Evolutionary conservation across 2,113 vertebrate species (phyloP), one percentile per base, ranked within the genome.

Genomic region (Bothrops jararaca): DNA sequence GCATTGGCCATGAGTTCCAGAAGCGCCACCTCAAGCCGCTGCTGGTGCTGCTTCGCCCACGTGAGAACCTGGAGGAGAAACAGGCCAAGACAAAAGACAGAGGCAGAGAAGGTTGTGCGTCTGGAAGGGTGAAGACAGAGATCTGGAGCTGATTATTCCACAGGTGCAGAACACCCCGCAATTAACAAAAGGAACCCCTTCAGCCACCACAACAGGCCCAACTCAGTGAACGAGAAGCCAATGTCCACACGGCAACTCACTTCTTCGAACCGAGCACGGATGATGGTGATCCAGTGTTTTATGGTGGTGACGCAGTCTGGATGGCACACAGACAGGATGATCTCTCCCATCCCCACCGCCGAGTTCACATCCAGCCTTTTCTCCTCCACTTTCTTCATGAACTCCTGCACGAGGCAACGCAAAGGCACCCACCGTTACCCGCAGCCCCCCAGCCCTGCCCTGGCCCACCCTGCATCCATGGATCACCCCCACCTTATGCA

Each of bases 261-360:
- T 98, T 99, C 99, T 96, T 99, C 99, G 0, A 99, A 99, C 92
- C 99, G 98, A 9, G 99, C 99, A 3, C 99, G 96, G 97, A 99
- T 99, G 97, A 99, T 99, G 95, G 99, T 99, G 98, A 99, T 99
- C 99, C 99, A 99, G 98, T 99, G 99, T 92, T 99, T 99, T 97
- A 99, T 98, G 74, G 99, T 99, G 94, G 99, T 99, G 97, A 99
- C 98, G 96, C 98, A 99, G 96, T 99, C 99, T 0, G 99, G 98
- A 92, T 99, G 99, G 95, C 99, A 99, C 88, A 98, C 96, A 0
- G 98, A 97, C 92, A 99, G 97, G 96, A 99, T 99, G 93, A 95
- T 97, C 94, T 99, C 99, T 4, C 99, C 99, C 99, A 99, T 99
- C 6, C 97, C 97, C 10, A 99, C 99, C 0, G 99, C 98, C 2